Evolutionary conservation across 1,140 invertebrate genomes (phyloP).

Genomic region (Zaprionus africanus): DNA sequence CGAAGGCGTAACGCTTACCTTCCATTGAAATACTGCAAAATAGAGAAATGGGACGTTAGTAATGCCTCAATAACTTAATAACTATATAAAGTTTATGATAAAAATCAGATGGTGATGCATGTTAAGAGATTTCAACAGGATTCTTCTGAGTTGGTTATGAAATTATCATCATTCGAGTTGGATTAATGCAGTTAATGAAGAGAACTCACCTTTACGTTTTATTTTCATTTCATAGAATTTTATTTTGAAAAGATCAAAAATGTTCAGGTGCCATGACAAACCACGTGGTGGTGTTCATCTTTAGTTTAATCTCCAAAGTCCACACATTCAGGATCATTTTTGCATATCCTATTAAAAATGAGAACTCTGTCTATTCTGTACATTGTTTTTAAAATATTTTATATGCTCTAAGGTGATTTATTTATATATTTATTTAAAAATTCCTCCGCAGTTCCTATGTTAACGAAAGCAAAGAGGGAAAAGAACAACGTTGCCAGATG

Average conservation of each 20-base stretch:
- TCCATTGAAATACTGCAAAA: background rate
- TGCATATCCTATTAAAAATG: background rate
- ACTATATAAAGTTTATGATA: background rate
- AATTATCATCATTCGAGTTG: slow-evolving; percentile 57
- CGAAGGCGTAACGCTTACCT: background rate
- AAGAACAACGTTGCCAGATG: slow-evolving; percentile 34
- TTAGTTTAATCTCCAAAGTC: slow-evolving; percentile 21
- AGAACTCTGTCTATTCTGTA: background rate
- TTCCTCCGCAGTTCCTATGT: background rate
- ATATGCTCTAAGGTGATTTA: background rate
- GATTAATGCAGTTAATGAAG: background rate
- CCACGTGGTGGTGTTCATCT: slow-evolving; percentile 24
- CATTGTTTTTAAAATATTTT: background rate
- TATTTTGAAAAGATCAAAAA: background rate
- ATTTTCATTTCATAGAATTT: background rate
- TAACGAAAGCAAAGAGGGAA: slow-evolving; percentile 4
- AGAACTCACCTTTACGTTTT: slow-evolving; percentile 4
- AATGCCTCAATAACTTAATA: background rate
- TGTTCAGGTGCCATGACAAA: background rate
- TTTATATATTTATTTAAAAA: background rate
- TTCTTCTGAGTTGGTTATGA: slow-evolving; percentile 52
- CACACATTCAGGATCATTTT: background rate
- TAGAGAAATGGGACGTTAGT: background rate
- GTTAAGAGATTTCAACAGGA: slow-evolving; percentile 53
- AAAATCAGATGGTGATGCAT: slow-evolving; percentile 69